Conservation (phyloP, 2,113 vertebrate genomes). For the Pandion haliaetus region DNA sequence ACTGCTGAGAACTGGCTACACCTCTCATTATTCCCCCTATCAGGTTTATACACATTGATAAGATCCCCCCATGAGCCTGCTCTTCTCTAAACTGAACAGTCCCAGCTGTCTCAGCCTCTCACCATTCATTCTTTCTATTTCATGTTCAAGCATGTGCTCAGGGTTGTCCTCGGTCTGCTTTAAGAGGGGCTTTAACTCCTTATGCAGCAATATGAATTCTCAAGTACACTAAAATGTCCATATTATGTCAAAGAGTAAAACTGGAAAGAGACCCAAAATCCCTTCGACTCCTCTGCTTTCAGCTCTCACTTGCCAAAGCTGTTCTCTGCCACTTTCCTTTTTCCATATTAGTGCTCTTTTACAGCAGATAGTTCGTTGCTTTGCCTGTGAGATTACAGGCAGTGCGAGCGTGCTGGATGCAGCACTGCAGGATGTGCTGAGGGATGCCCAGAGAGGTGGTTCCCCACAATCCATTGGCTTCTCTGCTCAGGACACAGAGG, state of each 20-base stretch:
- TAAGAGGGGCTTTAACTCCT: neutral
- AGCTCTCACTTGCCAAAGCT: neutral
- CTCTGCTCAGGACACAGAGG: neutral
- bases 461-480: neutral
- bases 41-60: neutral
- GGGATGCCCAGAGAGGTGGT: neutral
- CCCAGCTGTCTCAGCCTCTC: neutral
- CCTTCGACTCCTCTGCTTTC: neutral
- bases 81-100: neutral
- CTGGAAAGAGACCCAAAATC: neutral
- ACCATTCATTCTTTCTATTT: neutral
- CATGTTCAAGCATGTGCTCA: neutral
- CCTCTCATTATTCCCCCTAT: neutral
- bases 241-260: neutral
- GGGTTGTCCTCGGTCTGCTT: neutral
- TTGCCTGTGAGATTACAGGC: neutral
- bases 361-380: accelerated
- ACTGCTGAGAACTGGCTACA: neutral
- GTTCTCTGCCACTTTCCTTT: neutral
- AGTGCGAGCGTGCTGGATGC: neutral
- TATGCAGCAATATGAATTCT: neutral
- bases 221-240: neutral
- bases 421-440: accelerated
- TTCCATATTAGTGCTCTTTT: neutral
- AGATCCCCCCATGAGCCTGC: neutral